Evolutionary conservation across 2,113 vertebrate species (phyloP), one percentile per base, ranked within the genome.

Genomic region (Pseudonaja textilis): DNA sequence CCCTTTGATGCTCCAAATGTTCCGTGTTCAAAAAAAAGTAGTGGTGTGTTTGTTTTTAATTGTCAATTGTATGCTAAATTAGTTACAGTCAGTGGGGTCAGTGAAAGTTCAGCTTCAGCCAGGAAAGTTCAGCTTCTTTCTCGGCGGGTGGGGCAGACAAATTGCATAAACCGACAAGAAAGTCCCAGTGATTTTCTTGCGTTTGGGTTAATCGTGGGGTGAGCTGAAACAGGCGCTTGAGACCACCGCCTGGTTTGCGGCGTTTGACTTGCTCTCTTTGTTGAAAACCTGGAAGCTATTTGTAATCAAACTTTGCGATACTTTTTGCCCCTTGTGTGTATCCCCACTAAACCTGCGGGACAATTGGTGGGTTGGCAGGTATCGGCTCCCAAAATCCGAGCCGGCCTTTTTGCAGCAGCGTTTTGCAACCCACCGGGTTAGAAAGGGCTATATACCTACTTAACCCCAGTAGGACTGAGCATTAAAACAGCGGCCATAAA

Each of bases 31-130:
- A 95, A 94, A 95, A 94, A 50, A 95, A 95, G 94, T 96, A 97
- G 95, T 94, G 96, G 96, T 95, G 95, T 96, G 97, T 98, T 98
- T 98, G 97, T 97, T 97, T 96, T 97, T 97, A 97, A 97, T 97
- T 97, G 96, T 96, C 97, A 97, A 93, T 97, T 97, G 97, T 96
- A 89, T 97, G 97, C 96, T 97, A 96, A 97, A 96, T 96, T 95
- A 96, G 96, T 97, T 97, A 95, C 96, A 92, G 96, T 95, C 93
- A 52, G 9, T 93, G 95, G 97, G 97, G 97, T 98, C 97, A 98
- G 93, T 16, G 92, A 93, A 95, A 98, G 98, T 97, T 98, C 98
- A 98, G 95, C 69, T 95, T 94, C 96, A 95, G 91, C 88, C 69
- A 94, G 94, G 89, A 97, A 94, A 91, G 88, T 89, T 93, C 5